Evolutionary conservation across 2,888 invertebrate species (phyloP).

Genomic region (Drosophila hamatofila): DNA sequence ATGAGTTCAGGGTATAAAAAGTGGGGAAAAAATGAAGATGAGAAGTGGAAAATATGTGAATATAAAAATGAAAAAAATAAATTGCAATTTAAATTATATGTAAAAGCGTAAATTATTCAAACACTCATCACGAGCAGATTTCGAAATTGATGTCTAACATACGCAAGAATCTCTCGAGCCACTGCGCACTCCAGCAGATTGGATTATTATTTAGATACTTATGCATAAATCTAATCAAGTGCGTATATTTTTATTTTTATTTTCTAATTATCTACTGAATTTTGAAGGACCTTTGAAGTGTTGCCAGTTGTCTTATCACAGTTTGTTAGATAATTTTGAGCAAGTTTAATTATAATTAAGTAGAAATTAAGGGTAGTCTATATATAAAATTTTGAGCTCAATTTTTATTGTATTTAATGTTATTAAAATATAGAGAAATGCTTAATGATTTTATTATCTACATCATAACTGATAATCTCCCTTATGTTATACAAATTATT

Average conservation of each 20-base stretch:
- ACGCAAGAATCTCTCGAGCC: not conserved
- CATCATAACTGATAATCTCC: no score
- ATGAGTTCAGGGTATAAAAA: no score
- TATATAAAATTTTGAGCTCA: no score
- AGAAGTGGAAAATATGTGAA: constrained; percentile 8
- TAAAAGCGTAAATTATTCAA: constrained; percentile 50
- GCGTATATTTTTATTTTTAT: not conserved
- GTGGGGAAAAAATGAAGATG: not conserved
- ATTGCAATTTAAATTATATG: constrained; percentile 55
- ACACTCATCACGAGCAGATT: constrained; percentile 32
- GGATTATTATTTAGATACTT: constrained; percentile 3
- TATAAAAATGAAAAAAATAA: constrained; percentile 25
- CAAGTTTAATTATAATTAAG: no score
- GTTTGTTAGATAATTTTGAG: not conserved
- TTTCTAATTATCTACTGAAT: not conserved
- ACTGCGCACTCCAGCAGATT: not conserved
- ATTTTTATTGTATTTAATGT: no score
- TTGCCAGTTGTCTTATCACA: not conserved
- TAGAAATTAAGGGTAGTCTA: no score
- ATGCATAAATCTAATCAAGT: constrained; percentile 1
- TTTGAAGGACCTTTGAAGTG: not conserved
- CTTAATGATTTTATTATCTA: no score
- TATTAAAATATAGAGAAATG: no score
- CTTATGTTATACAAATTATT: no score
- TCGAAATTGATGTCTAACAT: constrained; percentile 12